Evolutionary conservation across 2,797 vertebrate species (phyloP).

Genomic region (Vespertilio murinus): DNA sequence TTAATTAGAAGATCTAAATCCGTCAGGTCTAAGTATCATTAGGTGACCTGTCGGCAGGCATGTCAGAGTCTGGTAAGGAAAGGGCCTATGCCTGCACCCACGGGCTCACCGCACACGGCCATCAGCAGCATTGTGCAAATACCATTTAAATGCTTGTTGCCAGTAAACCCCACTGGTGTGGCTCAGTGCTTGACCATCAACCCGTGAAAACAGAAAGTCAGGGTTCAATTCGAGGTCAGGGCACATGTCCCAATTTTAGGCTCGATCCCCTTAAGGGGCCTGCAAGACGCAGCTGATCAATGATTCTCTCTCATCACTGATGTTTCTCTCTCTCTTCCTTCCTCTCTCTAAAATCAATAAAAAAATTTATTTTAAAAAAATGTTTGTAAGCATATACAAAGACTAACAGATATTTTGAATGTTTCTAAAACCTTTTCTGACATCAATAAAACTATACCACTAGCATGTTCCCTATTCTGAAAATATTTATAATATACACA

Average conservation of each 20-base stretch:
- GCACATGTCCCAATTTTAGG: too few relatives aligned
- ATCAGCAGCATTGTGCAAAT: neutral
- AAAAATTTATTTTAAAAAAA: too few relatives aligned
- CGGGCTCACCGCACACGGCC: neutral
- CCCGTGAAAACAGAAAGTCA: too few relatives aligned
- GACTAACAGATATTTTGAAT: neutral
- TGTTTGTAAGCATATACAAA: neutral
- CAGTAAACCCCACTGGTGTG: too few relatives aligned
- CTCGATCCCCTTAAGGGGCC: too few relatives aligned
- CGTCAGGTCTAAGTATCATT: neutral
- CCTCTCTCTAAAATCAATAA: too few relatives aligned
- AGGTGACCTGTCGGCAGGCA: neutral
- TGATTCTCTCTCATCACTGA: too few relatives aligned
- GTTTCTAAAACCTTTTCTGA: conserved; percentile 38
- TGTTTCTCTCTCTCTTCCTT: too few relatives aligned
- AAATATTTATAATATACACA: neutral
- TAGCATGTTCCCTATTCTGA: neutral
- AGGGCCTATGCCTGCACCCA: neutral
- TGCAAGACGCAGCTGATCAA: too few relatives aligned
- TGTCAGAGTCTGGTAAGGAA: neutral
- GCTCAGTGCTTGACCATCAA: too few relatives aligned
- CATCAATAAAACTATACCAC: neutral
- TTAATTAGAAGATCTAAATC: neutral
- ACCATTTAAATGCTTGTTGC: neutral
- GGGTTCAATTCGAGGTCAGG: too few relatives aligned